Percentiles rank a stretch among this genome's conserved stretches.
phyloP scores from a whole-genome alignment of 1,140 invertebrate species.

The Monomorium pharaonis region DNA sequence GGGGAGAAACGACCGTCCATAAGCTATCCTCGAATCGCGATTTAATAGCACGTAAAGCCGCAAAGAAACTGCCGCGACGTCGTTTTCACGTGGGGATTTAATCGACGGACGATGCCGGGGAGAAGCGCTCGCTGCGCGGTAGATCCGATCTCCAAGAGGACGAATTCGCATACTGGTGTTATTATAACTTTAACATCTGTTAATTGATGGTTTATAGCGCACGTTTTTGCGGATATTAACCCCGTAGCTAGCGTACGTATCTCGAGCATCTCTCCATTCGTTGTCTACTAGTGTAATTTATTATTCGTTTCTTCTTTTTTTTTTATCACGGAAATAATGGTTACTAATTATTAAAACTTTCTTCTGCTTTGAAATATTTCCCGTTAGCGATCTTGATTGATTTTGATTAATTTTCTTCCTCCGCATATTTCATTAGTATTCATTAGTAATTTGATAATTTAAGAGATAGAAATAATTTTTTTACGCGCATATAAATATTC shows the following conservation, averaged over 20 bases:
- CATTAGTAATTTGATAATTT: background rate
- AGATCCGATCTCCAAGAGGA: background rate
- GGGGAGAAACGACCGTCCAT: constrained; percentile 58
- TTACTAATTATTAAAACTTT: background rate
- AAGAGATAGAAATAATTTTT: background rate
- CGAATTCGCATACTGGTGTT: background rate
- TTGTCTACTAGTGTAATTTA: background rate
- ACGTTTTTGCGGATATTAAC: constrained; percentile 16
- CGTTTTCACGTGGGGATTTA: constrained; percentile 27
- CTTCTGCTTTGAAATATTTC: background rate
- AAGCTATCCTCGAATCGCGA: constrained; percentile 21
- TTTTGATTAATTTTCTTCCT: background rate
- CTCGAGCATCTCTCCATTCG: background rate
- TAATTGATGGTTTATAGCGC: background rate
- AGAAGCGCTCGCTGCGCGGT: background rate
- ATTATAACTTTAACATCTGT: constrained; percentile 14
- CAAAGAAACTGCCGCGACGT: constrained; percentile 41
- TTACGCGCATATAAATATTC: background rate
- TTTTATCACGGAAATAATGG: background rate
- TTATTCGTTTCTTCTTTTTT: constrained; percentile 1
- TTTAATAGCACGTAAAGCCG: constrained; percentile 50
- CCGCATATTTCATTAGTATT: background rate
- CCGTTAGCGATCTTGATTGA: background rate
- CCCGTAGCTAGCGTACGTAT: background rate
- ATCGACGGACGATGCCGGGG: background rate